Base-by-base conservation (phyloP, 1,140 invertebrate species). In the Stratiolaelaps scimitus region DNA sequence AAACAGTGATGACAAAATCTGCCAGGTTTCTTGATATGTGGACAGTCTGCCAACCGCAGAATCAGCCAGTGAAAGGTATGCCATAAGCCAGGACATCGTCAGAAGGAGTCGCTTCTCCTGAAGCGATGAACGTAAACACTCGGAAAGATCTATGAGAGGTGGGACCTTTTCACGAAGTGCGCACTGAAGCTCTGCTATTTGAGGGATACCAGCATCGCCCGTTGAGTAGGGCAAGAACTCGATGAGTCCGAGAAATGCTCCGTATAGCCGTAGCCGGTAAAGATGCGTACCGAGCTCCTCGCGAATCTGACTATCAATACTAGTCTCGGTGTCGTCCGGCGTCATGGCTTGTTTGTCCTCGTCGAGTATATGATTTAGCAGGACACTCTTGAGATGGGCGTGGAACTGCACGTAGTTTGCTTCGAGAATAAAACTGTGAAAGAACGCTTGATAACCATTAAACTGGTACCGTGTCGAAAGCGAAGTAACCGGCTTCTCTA, bases 331-430 rank as follows among this genome's bases (percentile, higher is more conserved):
- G 23, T 60, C 53, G 17, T 26, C 53, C 13, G 53, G 53, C 4
- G 23, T 29, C 26, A 60, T 26, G 23, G 17, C 53, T 15, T 29
- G 34, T 17, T 10, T n/a, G 53, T 60, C 53, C 26, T 60, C 53
- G 15, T 60, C 23, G 20, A 23, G 6, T 26, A 60, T 60, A 34
- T 60, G 53, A 34, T 26, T 20, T 17, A 60, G 17, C 13, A 60
- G 53, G 2, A 60, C 53, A 26, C 34, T 60, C 53, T 60, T 60
- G 6, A 60, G 53, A 60, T 60, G 53, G 15, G 17, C 53, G 10
- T 60, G 23, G 23, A 60, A 60, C 10, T 60, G 53, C 15, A 23
- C 53, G 26, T 34, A 29, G 23, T 26, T 60, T 17, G 53, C 53
- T 26, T 26, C 53, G 4, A 60, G 53, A 23, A 60, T 26, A 34